Base-by-base conservation (phyloP, 2,888 invertebrate genomes). In the Cheilosia grossa region DNA sequence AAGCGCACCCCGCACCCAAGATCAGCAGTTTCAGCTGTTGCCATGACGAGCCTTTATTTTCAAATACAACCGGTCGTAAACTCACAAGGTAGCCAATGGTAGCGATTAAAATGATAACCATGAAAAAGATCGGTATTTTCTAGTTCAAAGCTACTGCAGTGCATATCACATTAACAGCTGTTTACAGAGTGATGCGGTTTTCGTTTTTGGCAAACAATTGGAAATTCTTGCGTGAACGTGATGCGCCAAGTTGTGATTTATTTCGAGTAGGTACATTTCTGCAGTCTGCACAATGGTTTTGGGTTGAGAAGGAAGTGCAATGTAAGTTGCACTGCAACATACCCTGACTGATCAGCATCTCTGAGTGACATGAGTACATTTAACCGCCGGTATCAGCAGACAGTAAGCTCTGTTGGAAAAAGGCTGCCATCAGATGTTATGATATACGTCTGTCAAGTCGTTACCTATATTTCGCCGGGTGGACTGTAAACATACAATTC, bases 191-290 rank as follows among this genome's bases (percentile, higher is more conserved):
- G 19, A 47, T 51, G 47, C 40, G 44, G 44, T 44, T 61, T 70
- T n/a, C 19, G 40, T 51, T 30, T 66, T 79, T 79, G 72, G 78
- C 72, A 79, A 72, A 33, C 56, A 33, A 54, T 33, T 40, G 30
- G 6, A 40, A 27, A 49, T 70, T 56, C 24, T 54, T 63, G 47
- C 37, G 53, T 56, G 54, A 17, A 10, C 51, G 42, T 19, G 24
- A 33, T 70, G 49, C 42, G 24, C 42, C 30, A 30, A 58, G 19
- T 44, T 72, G 58, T 49, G 56, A 58, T 56, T 30, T 17, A 49
- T 61, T 63, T 54, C 44, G 61, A 17, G 58, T n/a, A n/a, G n/a
- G n/a, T 37, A 44, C 37, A 37, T 13, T 13, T 15, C 10, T 27
- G 58, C 59, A 56, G 24, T 24, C 24, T 27, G 9, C 30, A 30